phyloP scores from a whole-genome alignment of 2,113 vertebrate genomes.

The Podarcis raffonei region DNA sequence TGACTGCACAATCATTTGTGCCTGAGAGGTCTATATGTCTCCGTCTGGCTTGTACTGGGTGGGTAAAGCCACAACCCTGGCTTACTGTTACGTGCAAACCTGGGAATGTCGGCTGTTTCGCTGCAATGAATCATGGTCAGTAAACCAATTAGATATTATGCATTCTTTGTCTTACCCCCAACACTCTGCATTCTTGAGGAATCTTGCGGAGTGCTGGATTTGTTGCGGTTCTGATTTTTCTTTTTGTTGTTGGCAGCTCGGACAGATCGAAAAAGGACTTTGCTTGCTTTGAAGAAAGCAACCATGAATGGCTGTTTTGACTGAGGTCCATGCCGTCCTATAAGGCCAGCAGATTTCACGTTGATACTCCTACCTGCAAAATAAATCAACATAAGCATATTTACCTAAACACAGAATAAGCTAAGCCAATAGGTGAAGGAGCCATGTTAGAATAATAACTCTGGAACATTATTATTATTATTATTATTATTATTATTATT shows the following conservation, averaged over 20 bases:
- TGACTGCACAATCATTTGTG: background rate
- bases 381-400: conserved; percentile 40
- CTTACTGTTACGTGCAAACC: no score
- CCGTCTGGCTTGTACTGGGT: no score
- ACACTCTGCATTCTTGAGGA: conserved; percentile 83
- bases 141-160: background rate
- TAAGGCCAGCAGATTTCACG: conserved; percentile 92
- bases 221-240: conserved; percentile 94
- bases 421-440: background rate
- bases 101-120: no score
- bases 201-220: conserved; percentile 88
- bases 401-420: conserved; percentile 21
- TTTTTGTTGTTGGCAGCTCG: conserved; percentile 90
- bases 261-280: conserved; percentile 94
- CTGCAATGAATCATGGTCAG: no score
- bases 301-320: conserved; percentile 98
- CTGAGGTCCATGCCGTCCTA: conserved; percentile 93
- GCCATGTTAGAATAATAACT: background rate
- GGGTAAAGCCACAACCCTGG: no score
- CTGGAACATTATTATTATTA: background rate
- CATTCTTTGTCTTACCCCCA: conserved; percentile 79
- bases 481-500: no score
- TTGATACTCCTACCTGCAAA: conserved; percentile 90
- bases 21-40: no score
- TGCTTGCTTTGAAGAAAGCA: conserved; percentile 98